Conservation (phyloP, 1,140 invertebrate genomes). For the Nymphalis io region DNA sequence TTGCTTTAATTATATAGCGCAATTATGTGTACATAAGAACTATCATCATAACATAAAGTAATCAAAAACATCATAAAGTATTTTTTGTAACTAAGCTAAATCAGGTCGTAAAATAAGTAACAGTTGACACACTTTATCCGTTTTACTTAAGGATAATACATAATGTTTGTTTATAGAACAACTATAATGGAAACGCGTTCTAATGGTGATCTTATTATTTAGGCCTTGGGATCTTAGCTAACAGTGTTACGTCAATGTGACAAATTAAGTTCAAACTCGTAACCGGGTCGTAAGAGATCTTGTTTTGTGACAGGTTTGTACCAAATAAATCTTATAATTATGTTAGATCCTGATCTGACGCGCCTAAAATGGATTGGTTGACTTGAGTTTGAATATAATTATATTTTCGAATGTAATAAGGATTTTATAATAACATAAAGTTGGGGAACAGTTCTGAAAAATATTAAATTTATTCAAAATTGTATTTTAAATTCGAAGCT, state of each 20-base stretch:
- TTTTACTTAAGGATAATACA: background rate
- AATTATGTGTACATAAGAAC: too few relatives aligned
- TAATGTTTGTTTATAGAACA: background rate
- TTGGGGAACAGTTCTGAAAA: too few relatives aligned
- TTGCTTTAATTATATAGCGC: too few relatives aligned
- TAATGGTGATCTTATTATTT: constrained; percentile 52
- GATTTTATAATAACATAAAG: too few relatives aligned
- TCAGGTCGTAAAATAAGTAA: background rate
- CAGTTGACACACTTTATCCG: too few relatives aligned
- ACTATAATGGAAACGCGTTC: constrained; percentile 20
- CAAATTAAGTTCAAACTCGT: constrained; percentile 43
- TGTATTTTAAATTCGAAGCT: too few relatives aligned
- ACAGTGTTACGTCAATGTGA: constrained; percentile 39
- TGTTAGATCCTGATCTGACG: constrained; percentile 22
- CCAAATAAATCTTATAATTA: constrained; percentile 32
- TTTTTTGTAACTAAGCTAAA: background rate
- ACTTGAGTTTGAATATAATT: background rate
- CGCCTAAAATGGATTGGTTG: constrained; percentile 2
- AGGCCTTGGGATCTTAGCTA: constrained; percentile 37
- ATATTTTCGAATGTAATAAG: too few relatives aligned
- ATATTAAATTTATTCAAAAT: too few relatives aligned
- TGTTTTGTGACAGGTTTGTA: constrained; percentile 33
- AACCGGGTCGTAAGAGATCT: constrained; percentile 32
- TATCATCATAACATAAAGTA: too few relatives aligned
- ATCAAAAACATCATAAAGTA: too few relatives aligned